Evolutionary conservation across 2,797 vertebrate species (phyloP).

Genomic region (Uromys caudimaculatus): DNA sequence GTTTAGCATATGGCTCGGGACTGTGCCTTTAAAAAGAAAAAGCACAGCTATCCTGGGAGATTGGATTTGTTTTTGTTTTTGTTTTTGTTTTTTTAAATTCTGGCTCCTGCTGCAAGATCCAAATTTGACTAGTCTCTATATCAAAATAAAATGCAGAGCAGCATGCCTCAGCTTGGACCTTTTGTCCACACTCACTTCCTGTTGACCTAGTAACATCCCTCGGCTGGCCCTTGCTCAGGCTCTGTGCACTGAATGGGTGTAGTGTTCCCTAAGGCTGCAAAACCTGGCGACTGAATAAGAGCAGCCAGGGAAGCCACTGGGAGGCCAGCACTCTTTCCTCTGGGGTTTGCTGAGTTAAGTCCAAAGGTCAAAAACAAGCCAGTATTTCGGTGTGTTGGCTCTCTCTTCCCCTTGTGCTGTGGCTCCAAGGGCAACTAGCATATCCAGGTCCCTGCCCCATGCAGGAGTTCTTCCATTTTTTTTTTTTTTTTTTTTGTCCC

Average conservation of each 20-base stretch:
- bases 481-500: background rate
- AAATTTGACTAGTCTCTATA: slow-evolving; percentile 86
- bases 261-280: slow-evolving; percentile 87
- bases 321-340: slow-evolving; percentile 55
- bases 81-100: slow-evolving; percentile 77
- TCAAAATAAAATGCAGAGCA: slow-evolving; percentile 87
- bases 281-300: slow-evolving; percentile 81
- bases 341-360: slow-evolving; percentile 72
- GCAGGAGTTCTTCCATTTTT: slow-evolving; percentile 33
- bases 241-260: slow-evolving; percentile 87
- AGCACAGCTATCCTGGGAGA: slow-evolving; percentile 69
- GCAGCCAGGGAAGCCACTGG: slow-evolving; percentile 67
- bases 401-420: slow-evolving; percentile 61
- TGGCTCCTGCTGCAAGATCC: slow-evolving; percentile 79
- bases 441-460: slow-evolving; percentile 60
- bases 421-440: background rate
- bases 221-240: slow-evolving; percentile 86
- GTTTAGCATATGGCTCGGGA: slow-evolving; percentile 60
- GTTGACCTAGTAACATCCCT: slow-evolving; percentile 88
- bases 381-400: background rate
- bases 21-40: slow-evolving; percentile 74
- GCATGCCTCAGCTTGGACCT: slow-evolving; percentile 92
- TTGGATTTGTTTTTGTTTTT: slow-evolving; percentile 80
- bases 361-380: slow-evolving; percentile 75
- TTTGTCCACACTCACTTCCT: slow-evolving; percentile 92